A percentile compares a stretch with the other conserved stretches of the same genome.
Evolutionary conservation across 2,113 vertebrate species (phyloP).

Genomic region (Machaerirhynchus nigripectus): DNA sequence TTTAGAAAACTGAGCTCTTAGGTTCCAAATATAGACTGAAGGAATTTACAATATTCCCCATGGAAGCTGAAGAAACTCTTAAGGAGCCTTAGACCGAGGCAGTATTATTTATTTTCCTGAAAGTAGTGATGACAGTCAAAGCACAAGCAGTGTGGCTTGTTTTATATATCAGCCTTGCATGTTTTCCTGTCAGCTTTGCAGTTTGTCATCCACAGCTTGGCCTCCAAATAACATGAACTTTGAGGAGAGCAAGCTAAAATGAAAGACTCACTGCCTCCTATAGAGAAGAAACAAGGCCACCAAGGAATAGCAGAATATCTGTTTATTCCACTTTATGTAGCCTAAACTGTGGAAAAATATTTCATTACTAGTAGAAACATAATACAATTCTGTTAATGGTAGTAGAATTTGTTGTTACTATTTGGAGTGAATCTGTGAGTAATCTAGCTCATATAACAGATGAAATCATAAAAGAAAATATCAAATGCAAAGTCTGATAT

Average conservation of each 20-base stretch:
- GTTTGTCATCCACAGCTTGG: constrained; percentile 44
- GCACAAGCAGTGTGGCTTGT: not conserved
- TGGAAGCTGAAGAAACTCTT: not conserved
- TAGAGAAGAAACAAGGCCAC: not conserved
- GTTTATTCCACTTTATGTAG: not conserved
- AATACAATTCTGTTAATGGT: not conserved
- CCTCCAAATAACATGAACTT: constrained; percentile 25
- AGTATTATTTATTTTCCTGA: constrained; percentile 27
- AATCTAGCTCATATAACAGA: not conserved
- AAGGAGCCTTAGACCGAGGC: not conserved
- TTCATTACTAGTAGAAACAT: not conserved
- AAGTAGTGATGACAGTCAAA: not conserved
- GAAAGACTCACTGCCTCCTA: constrained; percentile 7
- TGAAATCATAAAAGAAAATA: constrained; percentile 8
- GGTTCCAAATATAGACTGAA: not conserved
- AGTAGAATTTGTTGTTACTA: constrained; percentile 16
- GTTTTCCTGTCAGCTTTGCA: constrained; percentile 43
- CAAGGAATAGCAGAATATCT: not conserved
- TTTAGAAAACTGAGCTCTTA: not conserved
- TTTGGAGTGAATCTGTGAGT: not conserved
- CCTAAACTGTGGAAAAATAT: constrained; percentile 16
- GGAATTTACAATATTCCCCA: not conserved
- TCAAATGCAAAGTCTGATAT: constrained; percentile 11
- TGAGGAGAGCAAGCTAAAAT: constrained; percentile 27
- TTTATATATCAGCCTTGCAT: constrained; percentile 18